Base-by-base conservation (phyloP, 2,888 invertebrate species). In the Patella depressa region DNA sequence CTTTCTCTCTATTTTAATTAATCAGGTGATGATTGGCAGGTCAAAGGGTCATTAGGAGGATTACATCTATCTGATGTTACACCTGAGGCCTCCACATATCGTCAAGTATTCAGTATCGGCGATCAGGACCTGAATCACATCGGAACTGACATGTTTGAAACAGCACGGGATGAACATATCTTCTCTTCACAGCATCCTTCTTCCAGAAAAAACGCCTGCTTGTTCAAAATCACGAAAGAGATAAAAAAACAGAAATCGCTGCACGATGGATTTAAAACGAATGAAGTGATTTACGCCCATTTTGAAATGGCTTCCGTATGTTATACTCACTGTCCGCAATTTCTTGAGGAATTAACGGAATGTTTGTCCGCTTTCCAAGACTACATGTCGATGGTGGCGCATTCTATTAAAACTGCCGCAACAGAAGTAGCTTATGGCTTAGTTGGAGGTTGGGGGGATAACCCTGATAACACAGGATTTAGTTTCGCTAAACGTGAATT, bases 371-470 rank as follows among this genome's bases (percentile, higher is more conserved):
- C 97, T 92, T 97, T 98, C 92, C 96, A 96, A 90, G 96, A 96
- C 90, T 97, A 97, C 92, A 93, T 96, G 85, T 94, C 95, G 76
- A 95, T 96, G 90, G 93, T 97, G 83, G 96, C 97, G 17, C 94
- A 95, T 76, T 96, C 97, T 74, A 95, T 98, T 85, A 95, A 95
- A 84, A 95, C 95, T 76, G 98, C 97, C 76, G 98, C 98, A 57
- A 96, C 97, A 0, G 97, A 98, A 92, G 96, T 98, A 94, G 98
- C 98, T 45, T 94, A 96, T 80, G 97, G 96, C 0, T 93, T 98
- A 78, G 92, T 93, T 29, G 87, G 82, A 0, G 82, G 81, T 53
- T 74, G 80, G 14, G 76, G 73, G 9, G 80, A 80, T 14, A 75
- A 77, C 14, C 79, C 79, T 2, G 74, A 59, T 2, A 53, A 54